Evolutionary conservation across 2,797 vertebrate genomes (phyloP), one percentile per base, ranked within the genome.

Genomic region (Basileuterus tristriatus): DNA sequence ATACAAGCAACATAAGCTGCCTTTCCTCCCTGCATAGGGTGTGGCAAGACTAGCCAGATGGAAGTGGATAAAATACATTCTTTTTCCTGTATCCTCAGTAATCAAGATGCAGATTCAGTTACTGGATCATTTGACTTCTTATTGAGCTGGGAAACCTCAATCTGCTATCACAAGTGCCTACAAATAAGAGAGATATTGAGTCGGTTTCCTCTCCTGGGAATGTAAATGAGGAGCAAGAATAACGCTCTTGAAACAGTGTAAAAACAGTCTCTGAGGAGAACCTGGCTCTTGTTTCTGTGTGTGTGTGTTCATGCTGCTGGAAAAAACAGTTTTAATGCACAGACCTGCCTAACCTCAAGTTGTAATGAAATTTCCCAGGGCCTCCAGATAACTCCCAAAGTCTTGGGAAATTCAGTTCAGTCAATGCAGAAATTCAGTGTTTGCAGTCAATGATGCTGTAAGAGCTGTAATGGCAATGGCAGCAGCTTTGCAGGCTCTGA

Each of bases 111-210:
- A 63, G 46, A 83, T 32, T 92, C 75, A 93, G 92, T 95, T 88
- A 70, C 16, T 91, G 83, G 80, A 81, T 96, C 83, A 52, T 94
- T 91, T 89, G 80, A 92, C 80, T 93, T 93, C 59, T 88, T 84
- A 90, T 52, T 53, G 77, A 94, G 63, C 87, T 91, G 92, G 89
- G 80, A 96, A 96, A 90, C 77, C 75, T 95, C 94, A 90, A 52
- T 74, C 82, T 94, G 43, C 85, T 94, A 67, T 94, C 93, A 67
- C 80, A 74, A 96, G 83, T 77, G 89, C 79, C 84, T 94, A 83
- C 82, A 94, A 94, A 85, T 85, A 92, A 80, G 78, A 78, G 78
- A 87, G 91, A 89, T 53, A 85, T 1, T 84, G 87, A 89, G 93
- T 87, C 4, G 4, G 72, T 75, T 91, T 95, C 89, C 76, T 91